These are phyloP conservation scores for Sitobion miscanthi DNA, from an alignment of 1,140 invertebrate genomes.

Conservation along the genomic window DNA sequence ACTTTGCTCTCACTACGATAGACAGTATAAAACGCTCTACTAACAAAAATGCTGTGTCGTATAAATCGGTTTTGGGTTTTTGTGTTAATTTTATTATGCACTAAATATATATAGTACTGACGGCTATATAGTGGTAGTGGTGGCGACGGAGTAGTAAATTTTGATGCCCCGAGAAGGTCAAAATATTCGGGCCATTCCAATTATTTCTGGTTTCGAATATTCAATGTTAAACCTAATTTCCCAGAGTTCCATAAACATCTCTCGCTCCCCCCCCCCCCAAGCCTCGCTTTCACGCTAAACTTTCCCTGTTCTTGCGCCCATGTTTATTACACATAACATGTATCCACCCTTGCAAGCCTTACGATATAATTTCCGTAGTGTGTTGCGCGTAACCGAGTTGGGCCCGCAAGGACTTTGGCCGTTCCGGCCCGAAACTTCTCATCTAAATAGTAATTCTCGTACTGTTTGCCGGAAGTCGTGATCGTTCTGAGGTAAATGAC, in stretches of 20 bases:
- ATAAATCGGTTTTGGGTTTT: slow-evolving; percentile 7
- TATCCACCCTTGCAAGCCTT: slow-evolving; percentile 27
- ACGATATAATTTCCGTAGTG: slow-evolving; percentile 48
- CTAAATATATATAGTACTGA: not conserved
- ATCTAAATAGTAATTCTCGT: slow-evolving; percentile 37
- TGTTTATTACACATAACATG: slow-evolving; percentile 40
- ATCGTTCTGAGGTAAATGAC: slow-evolving; percentile 33
- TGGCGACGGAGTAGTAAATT: not conserved
- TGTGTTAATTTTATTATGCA: not conserved
- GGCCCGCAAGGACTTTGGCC: slow-evolving; percentile 27
- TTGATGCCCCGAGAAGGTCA: not conserved
- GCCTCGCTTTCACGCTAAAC: not conserved
- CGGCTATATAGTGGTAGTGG: not conserved
- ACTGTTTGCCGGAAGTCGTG: slow-evolving; percentile 21
- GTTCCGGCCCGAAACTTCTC: slow-evolving; percentile 39
- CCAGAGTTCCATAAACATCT: slow-evolving; percentile 31
- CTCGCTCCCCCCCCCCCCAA: not conserved
- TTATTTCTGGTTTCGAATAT: slow-evolving; percentile 38
- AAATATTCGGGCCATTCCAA: slow-evolving; percentile 24
- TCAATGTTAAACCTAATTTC: slow-evolving; percentile 35
- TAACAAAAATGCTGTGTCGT: not conserved
- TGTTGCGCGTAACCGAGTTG: slow-evolving; percentile 4
- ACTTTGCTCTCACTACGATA: not conserved
- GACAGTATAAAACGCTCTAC: not conserved
- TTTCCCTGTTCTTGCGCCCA: slow-evolving; percentile 32